Evolutionary conservation across 1,140 invertebrate genomes (phyloP).

Genomic region (Stegodyphus mimosarum): DNA sequence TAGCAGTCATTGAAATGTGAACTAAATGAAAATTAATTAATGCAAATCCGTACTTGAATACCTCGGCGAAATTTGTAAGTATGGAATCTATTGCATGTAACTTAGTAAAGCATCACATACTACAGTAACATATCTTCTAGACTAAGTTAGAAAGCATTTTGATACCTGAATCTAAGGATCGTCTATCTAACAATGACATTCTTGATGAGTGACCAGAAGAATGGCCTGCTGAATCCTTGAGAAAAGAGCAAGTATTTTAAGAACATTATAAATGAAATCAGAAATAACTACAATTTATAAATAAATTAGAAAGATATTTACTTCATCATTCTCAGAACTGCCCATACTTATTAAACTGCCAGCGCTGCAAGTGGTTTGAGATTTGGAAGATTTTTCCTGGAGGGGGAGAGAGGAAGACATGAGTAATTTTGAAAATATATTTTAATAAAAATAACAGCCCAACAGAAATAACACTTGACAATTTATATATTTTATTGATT

Average conservation of each 20-base stretch:
- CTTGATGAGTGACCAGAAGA: conserved; percentile 71
- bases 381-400: conserved; percentile 62
- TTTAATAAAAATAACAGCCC: too few species aligned
- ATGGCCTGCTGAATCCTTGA: conserved; percentile 68
- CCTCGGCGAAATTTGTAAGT: neutral
- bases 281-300: neutral
- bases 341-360: conserved; percentile 79
- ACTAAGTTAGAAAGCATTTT: too few species aligned
- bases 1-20: too few species aligned
- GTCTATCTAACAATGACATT: conserved; percentile 70
- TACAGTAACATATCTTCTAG: too few species aligned
- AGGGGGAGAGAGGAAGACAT: too few species aligned
- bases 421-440: too few species aligned
- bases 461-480: too few species aligned
- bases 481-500: too few species aligned
- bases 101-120: neutral
- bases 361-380: conserved; percentile 78
- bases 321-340: conserved; percentile 78
- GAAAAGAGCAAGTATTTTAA: conserved; percentile 2
- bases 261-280: neutral
- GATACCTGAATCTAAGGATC: conserved; percentile 64
- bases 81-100: neutral
- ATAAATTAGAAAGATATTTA: conserved; percentile 11
- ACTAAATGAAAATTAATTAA: too few species aligned
- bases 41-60: too few species aligned